These are phyloP conservation scores for Philereme vetulata DNA, from an alignment of 2,888 invertebrate genomes.

Conservation along the genomic window DNA sequence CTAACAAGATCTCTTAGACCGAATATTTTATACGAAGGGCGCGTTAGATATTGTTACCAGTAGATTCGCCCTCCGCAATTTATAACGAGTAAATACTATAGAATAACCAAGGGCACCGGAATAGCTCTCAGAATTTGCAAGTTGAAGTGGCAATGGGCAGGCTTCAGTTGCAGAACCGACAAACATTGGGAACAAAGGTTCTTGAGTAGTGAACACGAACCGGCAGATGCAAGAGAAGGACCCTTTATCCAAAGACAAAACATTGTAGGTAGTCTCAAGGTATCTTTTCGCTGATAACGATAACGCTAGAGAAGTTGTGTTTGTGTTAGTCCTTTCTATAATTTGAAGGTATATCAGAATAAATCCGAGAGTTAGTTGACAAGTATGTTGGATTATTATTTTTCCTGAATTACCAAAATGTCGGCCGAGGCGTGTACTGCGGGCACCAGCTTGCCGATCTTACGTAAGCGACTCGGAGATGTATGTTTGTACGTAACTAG, in stretches of 20 bases:
- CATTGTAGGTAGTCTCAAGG: too few relatives aligned
- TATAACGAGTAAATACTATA: too few relatives aligned
- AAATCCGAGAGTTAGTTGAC: constrained; percentile 23
- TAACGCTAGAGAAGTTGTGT: constrained; percentile 39
- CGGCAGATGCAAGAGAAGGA: too few relatives aligned
- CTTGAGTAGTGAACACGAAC: too few relatives aligned
- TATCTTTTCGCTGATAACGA: too few relatives aligned
- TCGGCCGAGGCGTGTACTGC: constrained; percentile 17
- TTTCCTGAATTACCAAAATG: constrained; percentile 25
- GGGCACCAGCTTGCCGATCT: constrained; percentile 51
- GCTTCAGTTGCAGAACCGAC: too few relatives aligned
- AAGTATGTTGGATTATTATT: constrained; percentile 21
- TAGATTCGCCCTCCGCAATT: constrained; percentile 37
- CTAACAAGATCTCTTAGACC: constrained; percentile 45
- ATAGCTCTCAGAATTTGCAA: too few relatives aligned
- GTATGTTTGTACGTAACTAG: constrained; percentile 48
- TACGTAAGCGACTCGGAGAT: constrained; percentile 52
- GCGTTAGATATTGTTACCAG: constrained; percentile 43
- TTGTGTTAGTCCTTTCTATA: constrained; percentile 20
- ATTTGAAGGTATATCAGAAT: constrained; percentile 18
- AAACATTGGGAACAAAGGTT: too few relatives aligned
- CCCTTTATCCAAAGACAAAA: too few relatives aligned
- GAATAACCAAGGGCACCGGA: too few relatives aligned
- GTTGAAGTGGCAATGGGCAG: too few relatives aligned
- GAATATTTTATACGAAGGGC: constrained; percentile 42